A percentile compares a stretch with the other conserved stretches of the same genome.
Conservation (phyloP, 2,888 invertebrate genomes). For the Parthenolecanium corni region DNA sequence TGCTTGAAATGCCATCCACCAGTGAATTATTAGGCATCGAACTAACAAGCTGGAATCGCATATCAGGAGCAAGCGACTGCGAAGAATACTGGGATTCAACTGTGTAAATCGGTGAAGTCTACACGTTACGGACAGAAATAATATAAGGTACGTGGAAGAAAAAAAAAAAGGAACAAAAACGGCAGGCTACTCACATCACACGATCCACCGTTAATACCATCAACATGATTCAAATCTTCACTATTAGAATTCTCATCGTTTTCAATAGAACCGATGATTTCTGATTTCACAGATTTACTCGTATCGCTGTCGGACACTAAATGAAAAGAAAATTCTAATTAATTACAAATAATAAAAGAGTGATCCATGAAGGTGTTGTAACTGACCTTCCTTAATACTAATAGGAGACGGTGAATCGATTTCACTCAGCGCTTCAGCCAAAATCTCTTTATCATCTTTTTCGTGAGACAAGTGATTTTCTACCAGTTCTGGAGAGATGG, state of each 20-base stretch:
- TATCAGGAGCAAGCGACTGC: too few species aligned
- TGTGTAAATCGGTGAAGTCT: too few species aligned
- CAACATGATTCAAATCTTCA: background rate
- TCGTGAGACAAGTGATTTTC: background rate
- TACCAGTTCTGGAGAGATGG: constrained; percentile 32
- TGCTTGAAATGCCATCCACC: background rate
- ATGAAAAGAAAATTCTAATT: background rate
- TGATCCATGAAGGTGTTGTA: background rate
- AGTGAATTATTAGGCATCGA: too few species aligned
- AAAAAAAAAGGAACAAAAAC: background rate
- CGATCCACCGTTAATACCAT: background rate
- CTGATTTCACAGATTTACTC: background rate
- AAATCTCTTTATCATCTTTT: constrained; percentile 13
- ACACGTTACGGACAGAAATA: too few species aligned
- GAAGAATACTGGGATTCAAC: too few species aligned
- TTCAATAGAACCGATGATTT: background rate
- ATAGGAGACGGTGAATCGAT: constrained; percentile 6
- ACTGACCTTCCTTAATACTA: constrained; percentile 6
- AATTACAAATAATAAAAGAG: background rate
- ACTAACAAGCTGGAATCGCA: too few species aligned
- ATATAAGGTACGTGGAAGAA: too few species aligned
- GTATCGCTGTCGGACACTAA: background rate
- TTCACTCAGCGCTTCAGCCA: constrained; percentile 23
- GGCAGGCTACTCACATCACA: background rate
- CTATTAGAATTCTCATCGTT: constrained; percentile 27